Evolutionary conservation across 1,140 invertebrate genomes (phyloP).

Genomic region (Coptotermes formosanus): DNA sequence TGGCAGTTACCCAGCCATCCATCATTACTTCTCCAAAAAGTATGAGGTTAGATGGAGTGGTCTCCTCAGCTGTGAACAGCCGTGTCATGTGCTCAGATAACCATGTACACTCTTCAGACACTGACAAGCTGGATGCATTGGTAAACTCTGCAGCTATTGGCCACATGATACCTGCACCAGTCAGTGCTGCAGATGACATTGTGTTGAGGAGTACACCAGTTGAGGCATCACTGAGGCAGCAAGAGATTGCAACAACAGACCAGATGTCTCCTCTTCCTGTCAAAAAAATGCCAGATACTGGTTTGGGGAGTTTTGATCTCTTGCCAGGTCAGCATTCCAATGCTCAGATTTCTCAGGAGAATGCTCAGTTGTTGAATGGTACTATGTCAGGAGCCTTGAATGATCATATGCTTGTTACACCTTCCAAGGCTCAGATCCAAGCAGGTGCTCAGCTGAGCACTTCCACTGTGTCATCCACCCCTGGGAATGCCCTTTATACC

Average conservation of each 20-base stretch:
- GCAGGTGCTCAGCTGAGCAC: background rate
- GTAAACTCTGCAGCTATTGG: slow-evolving; percentile 26
- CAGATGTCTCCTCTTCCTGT: background rate
- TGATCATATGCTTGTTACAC: background rate
- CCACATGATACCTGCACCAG: slow-evolving; percentile 16
- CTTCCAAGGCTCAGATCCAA: background rate
- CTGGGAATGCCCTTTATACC: background rate
- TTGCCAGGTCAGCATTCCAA: background rate
- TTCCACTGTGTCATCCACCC: background rate
- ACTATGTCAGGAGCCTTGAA: slow-evolving; percentile 10
- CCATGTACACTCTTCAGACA: background rate
- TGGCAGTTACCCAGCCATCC: slow-evolving; percentile 9
- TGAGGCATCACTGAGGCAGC: background rate
- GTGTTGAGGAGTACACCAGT: background rate
- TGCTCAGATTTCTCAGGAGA: background rate
- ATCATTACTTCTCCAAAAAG: background rate
- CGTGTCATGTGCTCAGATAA: background rate
- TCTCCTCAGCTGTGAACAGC: slow-evolving; percentile 25
- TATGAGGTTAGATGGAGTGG: slow-evolving; percentile 24
- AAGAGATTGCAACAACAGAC: background rate
- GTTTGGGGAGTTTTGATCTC: slow-evolving; percentile 4
- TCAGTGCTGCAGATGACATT: background rate
- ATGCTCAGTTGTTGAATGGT: background rate
- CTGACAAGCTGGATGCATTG: slow-evolving; percentile 29
- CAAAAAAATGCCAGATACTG: background rate